Conservation (phyloP, 2,113 vertebrate genomes). For the Capreolus pygargus region DNA sequence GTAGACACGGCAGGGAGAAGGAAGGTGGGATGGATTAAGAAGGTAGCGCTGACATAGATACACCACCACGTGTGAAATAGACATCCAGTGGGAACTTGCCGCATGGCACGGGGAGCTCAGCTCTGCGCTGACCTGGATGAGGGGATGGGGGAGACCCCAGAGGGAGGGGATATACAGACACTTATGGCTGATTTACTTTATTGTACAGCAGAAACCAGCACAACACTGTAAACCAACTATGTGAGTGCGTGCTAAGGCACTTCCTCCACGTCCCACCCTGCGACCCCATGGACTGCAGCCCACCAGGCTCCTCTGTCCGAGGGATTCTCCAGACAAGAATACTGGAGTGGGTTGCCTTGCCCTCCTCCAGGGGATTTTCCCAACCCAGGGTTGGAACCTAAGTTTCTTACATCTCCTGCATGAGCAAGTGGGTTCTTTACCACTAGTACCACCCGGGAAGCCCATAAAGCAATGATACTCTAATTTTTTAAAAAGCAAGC, state of each 20-base stretch:
- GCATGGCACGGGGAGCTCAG: not conserved
- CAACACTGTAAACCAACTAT: not conserved
- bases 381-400: not conserved
- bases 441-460: not conserved
- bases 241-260: not conserved
- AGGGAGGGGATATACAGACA: not conserved
- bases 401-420: not conserved
- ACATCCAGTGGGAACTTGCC: not conserved
- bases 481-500: not conserved
- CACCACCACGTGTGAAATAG: accelerated
- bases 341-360: not conserved
- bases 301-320: not conserved
- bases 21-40: not conserved
- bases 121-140: not conserved
- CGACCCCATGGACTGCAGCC: accelerated
- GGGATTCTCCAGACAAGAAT: not conserved
- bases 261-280: not conserved
- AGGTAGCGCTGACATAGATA: not conserved
- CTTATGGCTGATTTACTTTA: not conserved
- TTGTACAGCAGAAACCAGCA: not conserved
- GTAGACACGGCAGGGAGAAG: not conserved
- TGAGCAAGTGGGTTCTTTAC: not conserved
- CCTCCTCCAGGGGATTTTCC: not conserved
- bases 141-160: not conserved
- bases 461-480: not conserved